A percentile compares a stretch with the other conserved stretches of the same genome.
phyloP scores from a whole-genome alignment of 2,113 vertebrate genomes.

The rabbit (Oryctolagus cuniculus) region mOryCun1.1 NC_091435.1:38920001-38920500 shows the following conservation, averaged over 20 bases:
- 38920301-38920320: constrained; percentile 73
- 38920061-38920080: constrained; percentile 63
- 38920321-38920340: constrained; percentile 80
- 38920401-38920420: constrained; percentile 73
- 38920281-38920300: constrained; percentile 81
- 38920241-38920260: constrained; percentile 65
- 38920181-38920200: constrained; percentile 75
- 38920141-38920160: constrained; percentile 80
- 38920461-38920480: constrained; percentile 2
- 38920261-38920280: constrained; percentile 84
- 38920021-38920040: constrained; percentile 50
- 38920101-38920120: constrained; percentile 75
- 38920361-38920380: constrained; percentile 73
- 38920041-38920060: constrained; percentile 61
- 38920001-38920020: constrained; percentile 49
- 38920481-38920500: constrained; percentile 42
- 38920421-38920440: constrained; percentile 74
- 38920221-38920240: constrained; percentile 82
- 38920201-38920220: constrained; percentile 75
- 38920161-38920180: constrained; percentile 81
- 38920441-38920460: constrained; percentile 67
- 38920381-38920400: constrained; percentile 46
- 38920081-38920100: constrained; percentile 74
- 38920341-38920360: constrained; percentile 79
- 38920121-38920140: constrained; percentile 71